Conservation (phyloP, 2,113 vertebrate genomes). For the Daboia siamensis region DNA sequence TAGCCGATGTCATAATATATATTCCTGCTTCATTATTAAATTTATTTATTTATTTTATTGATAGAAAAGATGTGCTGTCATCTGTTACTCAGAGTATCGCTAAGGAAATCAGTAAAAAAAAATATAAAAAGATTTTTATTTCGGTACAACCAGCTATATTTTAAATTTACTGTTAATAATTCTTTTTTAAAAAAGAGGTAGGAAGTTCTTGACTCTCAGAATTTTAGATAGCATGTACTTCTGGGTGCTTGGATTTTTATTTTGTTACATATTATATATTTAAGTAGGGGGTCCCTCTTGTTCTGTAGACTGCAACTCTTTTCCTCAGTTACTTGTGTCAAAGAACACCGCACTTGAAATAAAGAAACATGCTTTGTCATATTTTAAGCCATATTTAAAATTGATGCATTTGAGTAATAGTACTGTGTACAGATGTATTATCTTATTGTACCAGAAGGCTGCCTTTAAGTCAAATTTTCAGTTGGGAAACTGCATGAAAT, state of each 20-base stretch:
- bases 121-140: not conserved
- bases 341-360: conserved; percentile 35
- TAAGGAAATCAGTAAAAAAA: not conserved
- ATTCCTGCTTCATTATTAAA: not conserved
- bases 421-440: conserved; percentile 43
- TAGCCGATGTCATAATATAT: not conserved
- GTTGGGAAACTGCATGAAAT: conserved; percentile 47
- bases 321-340: conserved; percentile 43
- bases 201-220: not conserved
- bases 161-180: not conserved
- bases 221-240: not conserved
- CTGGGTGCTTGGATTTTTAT: not conserved
- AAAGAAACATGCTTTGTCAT: conserved; percentile 34
- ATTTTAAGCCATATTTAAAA: conserved; percentile 38
- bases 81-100: conserved; percentile 24
- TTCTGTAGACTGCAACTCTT: conserved; percentile 36
- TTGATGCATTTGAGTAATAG: conserved; percentile 41
- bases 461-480: conserved; percentile 29
- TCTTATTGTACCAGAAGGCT: conserved; percentile 46
- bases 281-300: conserved; percentile 5
- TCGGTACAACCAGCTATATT: not conserved
- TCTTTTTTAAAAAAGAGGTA: not conserved
- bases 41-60: not conserved
- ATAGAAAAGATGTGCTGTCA: not conserved
- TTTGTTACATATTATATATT: not conserved